These are phyloP conservation scores for honey bee (Apis mellifera) DNA, from an alignment of 1,140 invertebrate genomes.

Conservation along the genomic window DNA sequence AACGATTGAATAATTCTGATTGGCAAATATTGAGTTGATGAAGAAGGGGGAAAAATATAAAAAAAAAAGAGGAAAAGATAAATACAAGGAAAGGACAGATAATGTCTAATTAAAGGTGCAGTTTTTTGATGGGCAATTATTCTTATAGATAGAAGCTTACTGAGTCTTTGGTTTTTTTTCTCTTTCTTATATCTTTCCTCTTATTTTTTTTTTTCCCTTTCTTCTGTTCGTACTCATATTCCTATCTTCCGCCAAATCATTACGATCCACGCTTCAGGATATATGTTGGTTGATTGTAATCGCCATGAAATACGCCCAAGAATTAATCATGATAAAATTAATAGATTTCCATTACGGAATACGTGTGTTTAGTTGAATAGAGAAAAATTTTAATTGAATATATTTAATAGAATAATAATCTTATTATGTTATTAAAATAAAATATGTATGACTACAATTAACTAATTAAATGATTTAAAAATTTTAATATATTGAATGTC, in stretches of 20 bases:
- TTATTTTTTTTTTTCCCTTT: neutral
- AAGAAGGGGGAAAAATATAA: neutral
- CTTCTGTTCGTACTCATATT: neutral
- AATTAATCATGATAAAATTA: slow-evolving; percentile 66
- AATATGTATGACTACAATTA: no score
- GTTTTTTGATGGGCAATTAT: slow-evolving; percentile 47
- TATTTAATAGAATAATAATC: no score
- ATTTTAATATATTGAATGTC: no score
- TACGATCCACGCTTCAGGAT: slow-evolving; percentile 38
- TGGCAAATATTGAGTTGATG: neutral
- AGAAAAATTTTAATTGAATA: neutral
- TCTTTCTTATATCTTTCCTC: neutral
- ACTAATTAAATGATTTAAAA: no score
- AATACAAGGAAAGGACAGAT: slow-evolving; percentile 3
- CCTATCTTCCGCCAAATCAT: slow-evolving; percentile 24
- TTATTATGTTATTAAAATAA: no score
- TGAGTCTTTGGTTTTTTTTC: slow-evolving; percentile 19
- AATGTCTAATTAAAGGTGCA: slow-evolving; percentile 36
- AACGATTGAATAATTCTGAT: neutral
- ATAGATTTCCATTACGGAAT: slow-evolving; percentile 50
- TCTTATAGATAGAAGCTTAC: slow-evolving; percentile 21
- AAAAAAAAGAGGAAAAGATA: neutral
- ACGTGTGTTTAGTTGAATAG: neutral
- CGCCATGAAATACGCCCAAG: slow-evolving; percentile 39
- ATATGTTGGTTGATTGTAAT: slow-evolving; percentile 52